Evolutionary conservation across 37 sponge, comb jelly and placozoan genomes (phyloP).

Genomic region (Ianthella basta): DNA sequence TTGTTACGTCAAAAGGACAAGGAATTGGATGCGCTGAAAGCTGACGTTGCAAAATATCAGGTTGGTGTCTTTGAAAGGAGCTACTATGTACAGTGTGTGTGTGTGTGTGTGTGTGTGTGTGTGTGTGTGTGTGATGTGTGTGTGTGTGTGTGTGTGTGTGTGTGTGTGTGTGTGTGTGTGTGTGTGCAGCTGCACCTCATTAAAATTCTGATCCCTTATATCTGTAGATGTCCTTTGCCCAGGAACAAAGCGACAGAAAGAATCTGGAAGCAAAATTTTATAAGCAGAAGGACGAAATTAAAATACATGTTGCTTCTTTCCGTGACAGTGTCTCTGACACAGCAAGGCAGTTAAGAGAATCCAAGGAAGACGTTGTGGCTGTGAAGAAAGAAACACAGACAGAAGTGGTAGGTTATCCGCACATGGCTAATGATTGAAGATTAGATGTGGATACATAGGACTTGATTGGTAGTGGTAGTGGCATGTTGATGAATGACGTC

Average conservation of each 20-base stretch:
- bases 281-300: constrained; percentile 1
- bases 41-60: constrained; percentile 51
- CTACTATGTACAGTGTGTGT: neutral
- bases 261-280: neutral
- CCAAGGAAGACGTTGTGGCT: constrained; percentile 56
- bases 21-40: constrained; percentile 27
- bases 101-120: neutral
- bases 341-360: neutral
- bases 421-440: too few relatives aligned
- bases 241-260: constrained; percentile 22
- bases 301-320: neutral
- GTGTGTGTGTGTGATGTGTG: neutral
- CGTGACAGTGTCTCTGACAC: constrained; percentile 27
- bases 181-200: too few relatives aligned
- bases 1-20: constrained; percentile 60
- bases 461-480: too few relatives aligned
- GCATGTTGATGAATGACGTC: too few relatives aligned
- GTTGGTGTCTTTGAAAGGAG: constrained; percentile 20
- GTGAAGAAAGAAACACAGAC: constrained; percentile 64
- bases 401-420: constrained; percentile 42
- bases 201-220: too few relatives aligned
- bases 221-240: constrained; percentile 48
- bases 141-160: neutral
- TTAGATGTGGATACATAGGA: too few relatives aligned
- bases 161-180: neutral